Conservation (phyloP, 2,113 vertebrate species). For the Illadopsis cleaveri region DNA sequence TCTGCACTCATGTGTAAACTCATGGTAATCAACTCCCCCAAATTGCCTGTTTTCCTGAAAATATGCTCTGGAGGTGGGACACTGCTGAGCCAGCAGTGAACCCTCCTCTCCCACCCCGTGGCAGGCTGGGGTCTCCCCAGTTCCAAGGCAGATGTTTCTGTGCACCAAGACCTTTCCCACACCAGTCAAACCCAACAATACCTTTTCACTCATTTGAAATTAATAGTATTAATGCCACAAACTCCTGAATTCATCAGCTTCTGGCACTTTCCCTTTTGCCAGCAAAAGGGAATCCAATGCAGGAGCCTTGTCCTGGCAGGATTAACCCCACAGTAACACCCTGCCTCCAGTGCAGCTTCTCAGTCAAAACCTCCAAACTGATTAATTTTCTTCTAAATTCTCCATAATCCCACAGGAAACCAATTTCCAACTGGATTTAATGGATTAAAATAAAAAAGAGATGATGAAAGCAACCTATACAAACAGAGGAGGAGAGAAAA, state of each 20-base stretch:
- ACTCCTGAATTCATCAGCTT: not conserved
- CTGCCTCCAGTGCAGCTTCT: not conserved
- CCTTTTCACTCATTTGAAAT: not conserved
- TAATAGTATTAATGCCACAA: not conserved
- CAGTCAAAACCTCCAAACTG: not conserved
- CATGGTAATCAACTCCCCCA: not conserved
- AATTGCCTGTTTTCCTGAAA: rapidly evolving
- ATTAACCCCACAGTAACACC: not conserved
- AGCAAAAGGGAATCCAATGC: not conserved
- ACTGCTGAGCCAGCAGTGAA: not conserved
- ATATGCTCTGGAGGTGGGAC: not conserved
- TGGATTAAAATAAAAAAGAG: not conserved
- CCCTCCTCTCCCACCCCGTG: rapidly evolving
- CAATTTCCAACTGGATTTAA: not conserved
- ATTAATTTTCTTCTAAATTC: not conserved
- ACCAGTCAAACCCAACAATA: not conserved
- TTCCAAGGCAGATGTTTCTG: not conserved
- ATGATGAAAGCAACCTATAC: not conserved
- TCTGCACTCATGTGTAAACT: not conserved
- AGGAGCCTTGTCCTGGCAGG: not conserved
- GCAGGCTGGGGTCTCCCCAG: not conserved
- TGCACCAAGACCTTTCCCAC: no score
- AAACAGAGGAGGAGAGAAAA: not conserved
- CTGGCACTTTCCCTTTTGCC: not conserved
- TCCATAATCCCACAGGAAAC: not conserved